phyloP scores from a whole-genome alignment of 2,888 invertebrate genomes.

The Salticus scenicus region DNA sequence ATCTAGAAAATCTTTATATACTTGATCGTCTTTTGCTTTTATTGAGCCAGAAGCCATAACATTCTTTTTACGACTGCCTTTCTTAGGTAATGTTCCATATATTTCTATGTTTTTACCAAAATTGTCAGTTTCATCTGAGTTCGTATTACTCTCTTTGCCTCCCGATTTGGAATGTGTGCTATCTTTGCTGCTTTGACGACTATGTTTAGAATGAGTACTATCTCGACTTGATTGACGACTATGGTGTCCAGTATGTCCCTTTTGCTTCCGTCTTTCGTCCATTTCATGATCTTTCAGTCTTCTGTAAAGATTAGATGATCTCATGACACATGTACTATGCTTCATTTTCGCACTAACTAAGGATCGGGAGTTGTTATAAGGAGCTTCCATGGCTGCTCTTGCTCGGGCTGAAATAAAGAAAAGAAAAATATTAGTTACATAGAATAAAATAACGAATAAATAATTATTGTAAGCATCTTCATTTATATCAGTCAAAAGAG shows the following conservation, averaged over 20 bases:
- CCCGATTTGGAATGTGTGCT: constrained; percentile 66
- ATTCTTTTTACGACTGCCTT: constrained; percentile 80
- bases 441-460: too few species aligned
- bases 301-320: constrained; percentile 88
- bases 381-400: constrained; percentile 93
- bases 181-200: constrained; percentile 72
- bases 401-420: constrained; percentile 79
- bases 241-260: constrained; percentile 75
- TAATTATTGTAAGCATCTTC: too few species aligned
- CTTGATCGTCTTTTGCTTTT: constrained; percentile 70
- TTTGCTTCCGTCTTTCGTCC: constrained; percentile 70
- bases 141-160: constrained; percentile 53
- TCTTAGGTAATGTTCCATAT: constrained; percentile 92
- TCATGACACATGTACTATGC: constrained; percentile 94
- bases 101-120: constrained; percentile 80
- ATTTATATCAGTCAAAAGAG: too few species aligned
- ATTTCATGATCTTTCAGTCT: constrained; percentile 78
- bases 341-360: constrained; percentile 94
- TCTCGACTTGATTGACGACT: constrained; percentile 82
- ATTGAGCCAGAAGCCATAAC: constrained; percentile 50
- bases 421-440: neutral
- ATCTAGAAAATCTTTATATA: constrained; percentile 66
- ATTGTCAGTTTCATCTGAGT: constrained; percentile 50
- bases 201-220: constrained; percentile 71
- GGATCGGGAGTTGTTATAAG: constrained; percentile 92